Evolutionary conservation across 2,888 invertebrate genomes (phyloP).

Genomic region (Biston betularia): DNA sequence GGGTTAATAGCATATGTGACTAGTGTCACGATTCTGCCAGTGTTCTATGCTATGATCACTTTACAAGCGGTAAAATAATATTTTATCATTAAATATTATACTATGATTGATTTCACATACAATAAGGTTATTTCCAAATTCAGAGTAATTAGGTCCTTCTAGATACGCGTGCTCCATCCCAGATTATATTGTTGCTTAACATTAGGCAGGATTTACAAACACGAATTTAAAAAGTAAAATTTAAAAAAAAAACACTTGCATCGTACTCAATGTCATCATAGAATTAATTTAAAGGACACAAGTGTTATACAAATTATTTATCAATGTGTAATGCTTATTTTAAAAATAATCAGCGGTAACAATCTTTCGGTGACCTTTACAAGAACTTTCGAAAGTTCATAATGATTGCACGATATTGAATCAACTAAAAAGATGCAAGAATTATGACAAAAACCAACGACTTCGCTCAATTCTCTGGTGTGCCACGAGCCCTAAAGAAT

Average conservation of each 20-base stretch:
- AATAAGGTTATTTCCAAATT: too few relatives aligned
- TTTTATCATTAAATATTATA: neutral
- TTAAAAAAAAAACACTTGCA: neutral
- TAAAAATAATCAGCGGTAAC: conserved; percentile 22
- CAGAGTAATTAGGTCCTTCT: too few relatives aligned
- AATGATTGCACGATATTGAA: conserved; percentile 41
- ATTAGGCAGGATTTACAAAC: too few relatives aligned
- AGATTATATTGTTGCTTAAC: too few relatives aligned
- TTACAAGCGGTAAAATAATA: neutral
- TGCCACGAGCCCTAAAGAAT: neutral
- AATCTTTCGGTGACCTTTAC: conserved; percentile 63
- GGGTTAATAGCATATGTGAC: too few relatives aligned
- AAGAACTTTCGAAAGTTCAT: conserved; percentile 49
- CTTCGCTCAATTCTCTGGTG: neutral
- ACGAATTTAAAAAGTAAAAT: too few relatives aligned
- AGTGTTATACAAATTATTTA: too few relatives aligned
- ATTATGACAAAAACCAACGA: conserved; percentile 3
- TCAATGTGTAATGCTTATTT: neutral
- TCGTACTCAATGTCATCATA: neutral
- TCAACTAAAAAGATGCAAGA: conserved; percentile 7
- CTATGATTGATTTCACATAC: neutral
- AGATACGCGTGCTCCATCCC: too few relatives aligned
- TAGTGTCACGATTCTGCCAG: too few relatives aligned
- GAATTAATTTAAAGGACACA: neutral
- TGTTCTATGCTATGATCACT: too few relatives aligned